phyloP scores from a whole-genome alignment of 1,140 invertebrate genomes.

The Lutraria rhynchaena region DNA sequence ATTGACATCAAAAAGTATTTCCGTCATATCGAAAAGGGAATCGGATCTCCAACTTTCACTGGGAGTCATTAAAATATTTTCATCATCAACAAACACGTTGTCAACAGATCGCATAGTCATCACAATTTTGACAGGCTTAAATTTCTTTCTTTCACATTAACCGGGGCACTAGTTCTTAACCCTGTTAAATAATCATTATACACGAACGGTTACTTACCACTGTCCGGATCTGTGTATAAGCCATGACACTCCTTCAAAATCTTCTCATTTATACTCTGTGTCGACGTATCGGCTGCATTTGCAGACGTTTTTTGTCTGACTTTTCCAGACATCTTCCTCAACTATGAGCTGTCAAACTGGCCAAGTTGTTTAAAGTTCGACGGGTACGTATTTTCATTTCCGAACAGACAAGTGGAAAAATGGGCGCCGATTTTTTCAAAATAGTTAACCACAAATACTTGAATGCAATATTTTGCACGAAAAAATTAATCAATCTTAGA shows the following conservation, averaged over 20 bases:
- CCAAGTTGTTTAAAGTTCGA: constrained; percentile 44
- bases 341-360: constrained; percentile 70
- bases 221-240: constrained; percentile 84
- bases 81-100: neutral
- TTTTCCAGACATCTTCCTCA: constrained; percentile 82
- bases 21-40: neutral
- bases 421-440: neutral
- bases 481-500: neutral
- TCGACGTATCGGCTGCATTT: constrained; percentile 83
- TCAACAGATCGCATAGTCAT: constrained; percentile 47
- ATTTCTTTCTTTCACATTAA: constrained; percentile 17
- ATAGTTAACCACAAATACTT: too few species aligned
- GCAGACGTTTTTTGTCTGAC: constrained; percentile 81
- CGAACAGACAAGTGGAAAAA: neutral
- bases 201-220: constrained; percentile 79
- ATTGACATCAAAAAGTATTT: constrained; percentile 10
- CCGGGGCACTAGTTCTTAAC: neutral
- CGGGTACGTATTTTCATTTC: constrained; percentile 9
- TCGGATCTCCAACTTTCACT: neutral
- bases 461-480: too few species aligned
- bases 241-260: constrained; percentile 85
- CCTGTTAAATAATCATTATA: neutral
- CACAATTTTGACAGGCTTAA: constrained; percentile 30
- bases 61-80: neutral
- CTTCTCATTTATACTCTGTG: constrained; percentile 84